phyloP scores from a whole-genome alignment of 2,888 invertebrate genomes.

The Notodonta dromedarius region DNA sequence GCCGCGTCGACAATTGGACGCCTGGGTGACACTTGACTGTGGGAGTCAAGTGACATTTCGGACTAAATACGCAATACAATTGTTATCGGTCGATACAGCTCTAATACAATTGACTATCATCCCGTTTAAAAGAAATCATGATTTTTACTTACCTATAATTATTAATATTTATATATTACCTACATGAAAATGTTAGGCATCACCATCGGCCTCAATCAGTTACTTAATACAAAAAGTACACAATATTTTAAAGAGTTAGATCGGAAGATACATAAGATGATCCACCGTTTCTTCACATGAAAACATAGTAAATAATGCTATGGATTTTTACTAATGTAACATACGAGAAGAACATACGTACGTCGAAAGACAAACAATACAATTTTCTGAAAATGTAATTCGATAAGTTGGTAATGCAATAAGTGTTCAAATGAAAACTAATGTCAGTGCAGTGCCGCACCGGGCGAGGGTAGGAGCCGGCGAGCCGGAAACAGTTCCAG shows the following conservation, averaged over 20 bases:
- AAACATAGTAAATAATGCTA: too few species aligned
- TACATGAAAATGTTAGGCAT: too few species aligned
- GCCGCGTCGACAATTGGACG: constrained; percentile 18
- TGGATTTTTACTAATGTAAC: too few species aligned
- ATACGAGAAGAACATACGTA: neutral
- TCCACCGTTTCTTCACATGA: too few species aligned
- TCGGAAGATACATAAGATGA: too few species aligned
- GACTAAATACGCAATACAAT: constrained; percentile 20
- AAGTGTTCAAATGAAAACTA: constrained; percentile 75
- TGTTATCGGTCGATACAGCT: constrained; percentile 14
- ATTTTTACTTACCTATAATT: too few species aligned
- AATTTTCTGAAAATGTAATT: constrained; percentile 43
- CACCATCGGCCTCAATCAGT: too few species aligned
- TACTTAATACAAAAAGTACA: neutral
- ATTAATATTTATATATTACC: too few species aligned
- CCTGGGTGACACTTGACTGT: constrained; percentile 20
- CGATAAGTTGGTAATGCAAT: constrained; percentile 58
- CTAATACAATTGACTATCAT: neutral
- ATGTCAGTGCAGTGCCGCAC: constrained; percentile 55
- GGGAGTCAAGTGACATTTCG: constrained; percentile 19
- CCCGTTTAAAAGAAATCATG: too few species aligned
- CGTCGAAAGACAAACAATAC: constrained; percentile 15
- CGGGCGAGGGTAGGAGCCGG: constrained; percentile 30
- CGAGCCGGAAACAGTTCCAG: constrained; percentile 61
- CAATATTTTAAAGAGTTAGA: too few species aligned